Conservation (phyloP, 2,113 vertebrate species). For the Ameiurus melas region DNA sequence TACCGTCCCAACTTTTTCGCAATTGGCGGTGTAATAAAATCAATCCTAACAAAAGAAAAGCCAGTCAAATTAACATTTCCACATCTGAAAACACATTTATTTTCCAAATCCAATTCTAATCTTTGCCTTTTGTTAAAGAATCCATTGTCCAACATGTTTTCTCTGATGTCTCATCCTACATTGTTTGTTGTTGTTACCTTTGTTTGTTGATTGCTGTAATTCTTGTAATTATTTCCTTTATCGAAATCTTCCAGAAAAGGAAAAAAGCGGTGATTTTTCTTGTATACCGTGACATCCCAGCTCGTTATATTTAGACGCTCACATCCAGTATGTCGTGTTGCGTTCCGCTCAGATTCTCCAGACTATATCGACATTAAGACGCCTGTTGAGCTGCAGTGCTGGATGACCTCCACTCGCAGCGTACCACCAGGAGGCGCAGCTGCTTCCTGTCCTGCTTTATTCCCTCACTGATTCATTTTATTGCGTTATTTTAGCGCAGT, state of each 20-base stretch:
- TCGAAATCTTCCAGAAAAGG: too few relatives aligned
- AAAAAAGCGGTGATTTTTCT: background rate
- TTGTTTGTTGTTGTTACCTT: background rate
- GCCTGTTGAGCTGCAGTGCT: background rate
- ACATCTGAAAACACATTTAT: background rate
- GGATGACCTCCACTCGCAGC: background rate
- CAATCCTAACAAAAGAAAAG: background rate
- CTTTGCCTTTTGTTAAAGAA: background rate
- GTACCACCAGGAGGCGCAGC: background rate
- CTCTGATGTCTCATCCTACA: slow-evolving; percentile 52
- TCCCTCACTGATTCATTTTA: too few relatives aligned
- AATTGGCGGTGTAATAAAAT: background rate
- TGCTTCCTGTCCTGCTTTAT: background rate
- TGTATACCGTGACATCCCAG: background rate
- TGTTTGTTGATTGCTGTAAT: too few relatives aligned
- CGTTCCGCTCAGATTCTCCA: background rate
- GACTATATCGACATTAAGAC: background rate
- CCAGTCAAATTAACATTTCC: background rate
- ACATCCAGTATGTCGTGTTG: background rate
- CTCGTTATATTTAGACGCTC: background rate
- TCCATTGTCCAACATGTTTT: background rate
- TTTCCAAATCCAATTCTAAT: background rate
- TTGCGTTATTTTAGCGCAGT: too few relatives aligned
- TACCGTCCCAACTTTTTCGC: too few relatives aligned
- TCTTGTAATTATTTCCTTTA: too few relatives aligned